Percentiles rank a stretch among this genome's conserved stretches.
Conservation (phyloP, 2,113 vertebrate species). For the Tragelaphus buxtoni region DNA sequence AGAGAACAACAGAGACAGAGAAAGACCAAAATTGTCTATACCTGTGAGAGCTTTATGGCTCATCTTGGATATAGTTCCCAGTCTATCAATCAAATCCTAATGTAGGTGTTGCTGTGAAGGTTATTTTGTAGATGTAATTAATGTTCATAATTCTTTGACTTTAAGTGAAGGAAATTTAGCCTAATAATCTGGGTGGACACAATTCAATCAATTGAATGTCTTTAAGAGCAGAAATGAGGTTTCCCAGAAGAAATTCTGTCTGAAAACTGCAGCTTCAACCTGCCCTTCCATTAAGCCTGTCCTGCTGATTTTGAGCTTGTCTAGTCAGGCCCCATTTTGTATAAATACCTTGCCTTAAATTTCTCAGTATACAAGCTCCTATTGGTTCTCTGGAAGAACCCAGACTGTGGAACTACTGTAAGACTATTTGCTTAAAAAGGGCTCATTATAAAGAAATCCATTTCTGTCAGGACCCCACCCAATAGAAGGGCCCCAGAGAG, state of each 20-base stretch:
- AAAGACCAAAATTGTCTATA: background rate
- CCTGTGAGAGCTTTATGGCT: background rate
- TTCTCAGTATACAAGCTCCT: background rate
- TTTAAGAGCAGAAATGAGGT: background rate
- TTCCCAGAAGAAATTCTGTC: background rate
- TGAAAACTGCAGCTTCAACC: accelerated
- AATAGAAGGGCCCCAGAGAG: accelerated
- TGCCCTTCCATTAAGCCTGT: background rate
- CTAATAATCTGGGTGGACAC: background rate
- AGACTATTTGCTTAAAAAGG: background rate
- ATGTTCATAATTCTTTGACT: background rate
- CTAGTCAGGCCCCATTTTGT: accelerated
- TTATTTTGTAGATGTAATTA: background rate
- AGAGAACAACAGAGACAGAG: background rate
- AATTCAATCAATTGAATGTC: background rate
- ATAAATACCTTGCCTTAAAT: background rate
- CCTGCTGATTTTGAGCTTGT: background rate
- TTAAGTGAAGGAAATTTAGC: background rate
- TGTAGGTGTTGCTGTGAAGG: background rate
- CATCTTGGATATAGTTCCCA: background rate
- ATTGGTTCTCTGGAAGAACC: background rate
- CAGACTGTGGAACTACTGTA: background rate
- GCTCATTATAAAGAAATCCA: background rate
- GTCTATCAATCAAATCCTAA: background rate
- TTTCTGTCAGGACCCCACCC: background rate